Conservation (phyloP, 2,888 invertebrate genomes). For the Eustalomyia histrio region DNA sequence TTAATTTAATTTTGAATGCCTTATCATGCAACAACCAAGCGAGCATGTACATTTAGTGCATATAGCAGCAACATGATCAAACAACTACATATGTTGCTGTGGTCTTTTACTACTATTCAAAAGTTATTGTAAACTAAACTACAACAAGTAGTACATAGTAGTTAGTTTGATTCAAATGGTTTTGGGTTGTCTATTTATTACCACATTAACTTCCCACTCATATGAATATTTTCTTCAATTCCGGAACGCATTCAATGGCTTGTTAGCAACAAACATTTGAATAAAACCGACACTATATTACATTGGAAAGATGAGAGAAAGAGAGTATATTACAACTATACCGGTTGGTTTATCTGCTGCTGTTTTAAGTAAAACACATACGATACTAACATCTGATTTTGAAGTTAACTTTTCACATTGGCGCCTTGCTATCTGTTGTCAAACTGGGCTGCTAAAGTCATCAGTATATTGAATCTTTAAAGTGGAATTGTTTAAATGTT, state of each 20-base stretch:
- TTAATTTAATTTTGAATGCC: slow-evolving; percentile 60
- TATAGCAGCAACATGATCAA: background rate
- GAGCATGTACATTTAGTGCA: too few species aligned
- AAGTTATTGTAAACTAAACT: background rate
- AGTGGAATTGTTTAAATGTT: background rate
- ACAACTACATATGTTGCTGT: slow-evolving; percentile 36
- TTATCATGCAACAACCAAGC: slow-evolving; percentile 31
- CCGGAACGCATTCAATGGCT: slow-evolving; percentile 29
- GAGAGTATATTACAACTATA: background rate
- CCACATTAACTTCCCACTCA: slow-evolving; percentile 61
- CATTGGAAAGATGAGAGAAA: background rate
- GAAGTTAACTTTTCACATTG: slow-evolving; percentile 29
- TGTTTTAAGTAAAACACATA: too few species aligned
- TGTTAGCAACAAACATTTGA: slow-evolving; percentile 20
- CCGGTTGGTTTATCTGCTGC: background rate
- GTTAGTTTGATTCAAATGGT: slow-evolving; percentile 29
- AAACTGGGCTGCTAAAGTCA: slow-evolving; percentile 41
- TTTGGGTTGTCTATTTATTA: slow-evolving; percentile 56
- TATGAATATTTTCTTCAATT: slow-evolving; percentile 20
- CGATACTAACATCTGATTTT: slow-evolving; percentile 17
- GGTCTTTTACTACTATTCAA: slow-evolving; percentile 1
- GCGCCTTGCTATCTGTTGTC: slow-evolving; percentile 44
- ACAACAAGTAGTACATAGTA: too few species aligned
- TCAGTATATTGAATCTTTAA: slow-evolving; percentile 11
- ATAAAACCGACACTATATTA: slow-evolving; percentile 2